Evolutionary conservation across 1,140 invertebrate species (phyloP), one percentile per base, ranked within the genome.

Genomic region (Marisa cornuarietis): DNA sequence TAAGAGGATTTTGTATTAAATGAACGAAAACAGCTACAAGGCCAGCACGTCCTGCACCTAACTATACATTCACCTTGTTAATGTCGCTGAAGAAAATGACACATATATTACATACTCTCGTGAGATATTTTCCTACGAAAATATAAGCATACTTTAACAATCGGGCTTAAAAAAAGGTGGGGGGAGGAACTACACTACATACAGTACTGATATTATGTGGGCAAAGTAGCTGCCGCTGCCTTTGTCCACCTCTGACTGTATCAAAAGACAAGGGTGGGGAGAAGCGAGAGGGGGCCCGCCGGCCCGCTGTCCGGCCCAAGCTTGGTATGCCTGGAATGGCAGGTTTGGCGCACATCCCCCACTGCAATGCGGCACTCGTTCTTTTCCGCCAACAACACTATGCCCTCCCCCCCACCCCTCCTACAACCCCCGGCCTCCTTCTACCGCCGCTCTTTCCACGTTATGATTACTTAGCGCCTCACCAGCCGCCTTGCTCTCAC

Each of bases 301-400:
- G 26, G 26, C 51, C 18, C 18, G 31, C 71, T 22, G 13, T 72
- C 49, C 54, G 54, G 54, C 51, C 20, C 20, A 72, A 11, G 51
- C 49, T 26, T 9, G 68, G 77, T 68, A 78, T 72, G 71, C 58
- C 26, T 66, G 26, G 76, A 77, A 77, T 77, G 76, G 52, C 63
- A 54, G 76, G 63, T 77, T 76, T 77, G 76, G 76, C 76, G 66
- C 68, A 65, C 76, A 68, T 66, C 65, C 65, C 76, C 72, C 76
- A 77, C 76, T 77, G 76, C 76, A 77, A 65, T 77, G 76, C 76
- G 76, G 76, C 76, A 77, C n/a, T 58, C 54, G 54, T 58, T 58
- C 54, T 58, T 58, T 58, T 58, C 54, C 54, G 54, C 54, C 11
- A 58, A 42, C 31, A 42, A 42, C 31, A 42, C 31, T 42, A n/a